Conservation (phyloP, 2,113 vertebrate species). For the Uropsilus gracilis region DNA sequence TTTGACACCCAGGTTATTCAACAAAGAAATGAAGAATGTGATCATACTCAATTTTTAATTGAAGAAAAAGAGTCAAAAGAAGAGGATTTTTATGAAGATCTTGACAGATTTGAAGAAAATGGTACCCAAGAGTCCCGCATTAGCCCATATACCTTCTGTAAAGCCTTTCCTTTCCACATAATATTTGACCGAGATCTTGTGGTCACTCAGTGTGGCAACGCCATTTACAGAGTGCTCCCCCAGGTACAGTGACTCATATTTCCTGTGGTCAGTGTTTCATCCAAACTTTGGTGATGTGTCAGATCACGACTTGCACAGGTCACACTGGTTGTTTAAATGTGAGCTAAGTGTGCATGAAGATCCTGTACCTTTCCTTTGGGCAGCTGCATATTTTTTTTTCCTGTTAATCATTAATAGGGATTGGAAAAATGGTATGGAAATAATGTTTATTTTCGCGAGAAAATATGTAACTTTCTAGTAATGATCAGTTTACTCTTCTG, state of each 20-base stretch:
- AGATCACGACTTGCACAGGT: no score
- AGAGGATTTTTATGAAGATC: constrained; percentile 96
- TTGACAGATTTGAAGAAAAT: constrained; percentile 98
- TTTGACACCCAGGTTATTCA: constrained; percentile 92
- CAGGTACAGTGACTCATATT: constrained; percentile 88
- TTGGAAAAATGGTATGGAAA: neutral
- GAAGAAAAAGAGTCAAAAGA: constrained; percentile 98
- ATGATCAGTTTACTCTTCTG: neutral
- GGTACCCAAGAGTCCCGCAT: constrained; percentile 97
- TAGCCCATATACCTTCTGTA: constrained; percentile 98
- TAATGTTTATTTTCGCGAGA: neutral
- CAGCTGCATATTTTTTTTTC: neutral
- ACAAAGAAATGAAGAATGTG: constrained; percentile 96
- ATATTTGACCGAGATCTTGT: constrained; percentile 97
- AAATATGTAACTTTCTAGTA: neutral
- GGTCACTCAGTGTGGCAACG: constrained; percentile 98
- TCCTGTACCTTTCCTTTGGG: neutral
- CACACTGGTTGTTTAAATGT: neutral
- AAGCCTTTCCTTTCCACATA: constrained; percentile 98
- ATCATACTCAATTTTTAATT: constrained; percentile 99
- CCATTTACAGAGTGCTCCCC: constrained; percentile 97
- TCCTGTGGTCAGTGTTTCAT: neutral
- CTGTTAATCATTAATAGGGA: neutral
- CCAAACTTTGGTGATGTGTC: neutral
- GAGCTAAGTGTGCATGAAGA: neutral